Evolutionary conservation across 2,113 vertebrate species (phyloP).

Genomic region (Saccopteryx bilineata): DNA sequence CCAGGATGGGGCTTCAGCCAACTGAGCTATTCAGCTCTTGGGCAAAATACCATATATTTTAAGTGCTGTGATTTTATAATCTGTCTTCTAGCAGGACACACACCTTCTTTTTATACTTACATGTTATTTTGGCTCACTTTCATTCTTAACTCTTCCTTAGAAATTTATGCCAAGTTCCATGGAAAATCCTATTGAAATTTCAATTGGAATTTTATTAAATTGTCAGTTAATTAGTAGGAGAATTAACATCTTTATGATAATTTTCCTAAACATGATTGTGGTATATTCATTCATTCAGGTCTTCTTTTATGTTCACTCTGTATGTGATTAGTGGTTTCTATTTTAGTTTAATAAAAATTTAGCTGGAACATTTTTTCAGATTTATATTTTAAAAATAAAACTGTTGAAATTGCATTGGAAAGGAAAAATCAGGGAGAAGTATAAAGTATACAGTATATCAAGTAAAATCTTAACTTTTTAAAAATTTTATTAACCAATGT

Average conservation of each 20-base stretch:
- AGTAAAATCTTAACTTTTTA: background rate
- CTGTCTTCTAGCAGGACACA: background rate
- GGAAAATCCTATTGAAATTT: background rate
- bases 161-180: background rate
- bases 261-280: background rate
- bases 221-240: background rate
- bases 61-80: background rate
- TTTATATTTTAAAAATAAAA: conserved; percentile 4
- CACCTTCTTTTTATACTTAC: background rate
- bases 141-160: background rate
- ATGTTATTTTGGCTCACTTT: background rate
- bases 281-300: background rate
- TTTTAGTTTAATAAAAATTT: conserved; percentile 26
- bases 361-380: background rate
- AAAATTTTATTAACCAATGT: too few relatives aligned
- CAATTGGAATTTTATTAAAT: background rate
- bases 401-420: background rate
- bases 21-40: too few relatives aligned
- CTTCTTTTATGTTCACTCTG: background rate
- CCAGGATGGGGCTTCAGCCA: too few relatives aligned
- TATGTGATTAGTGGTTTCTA: background rate
- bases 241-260: background rate
- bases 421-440: background rate
- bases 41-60: background rate
- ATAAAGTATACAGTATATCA: background rate